phyloP scores from a whole-genome alignment of 2,113 vertebrate species.

The Merops nubicus region DNA sequence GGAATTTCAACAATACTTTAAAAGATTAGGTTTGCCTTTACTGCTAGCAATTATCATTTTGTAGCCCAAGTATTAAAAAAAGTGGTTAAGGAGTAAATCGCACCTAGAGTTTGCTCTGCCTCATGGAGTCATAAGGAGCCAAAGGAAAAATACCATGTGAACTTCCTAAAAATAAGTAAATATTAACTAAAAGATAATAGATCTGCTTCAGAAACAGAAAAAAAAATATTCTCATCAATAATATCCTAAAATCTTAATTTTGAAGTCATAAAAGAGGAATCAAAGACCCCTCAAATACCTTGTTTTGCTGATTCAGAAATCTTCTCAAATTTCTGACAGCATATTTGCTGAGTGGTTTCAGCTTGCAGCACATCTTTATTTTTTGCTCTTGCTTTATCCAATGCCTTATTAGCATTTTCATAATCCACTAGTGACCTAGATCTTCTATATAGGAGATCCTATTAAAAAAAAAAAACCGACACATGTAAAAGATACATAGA shows the following conservation, averaged over 20 bases:
- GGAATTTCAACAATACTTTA: not conserved
- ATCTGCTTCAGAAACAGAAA: not conserved
- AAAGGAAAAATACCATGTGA: not conserved
- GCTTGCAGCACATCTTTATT: slow-evolving; percentile 98
- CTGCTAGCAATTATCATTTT: not conserved
- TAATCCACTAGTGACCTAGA: slow-evolving; percentile 96
- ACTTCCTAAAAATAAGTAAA: not conserved
- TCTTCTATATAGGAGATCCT: slow-evolving; percentile 96
- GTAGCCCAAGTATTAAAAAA: not conserved
- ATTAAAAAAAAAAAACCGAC: not conserved
- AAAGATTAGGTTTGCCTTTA: not conserved
- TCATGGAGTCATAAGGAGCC: not conserved
- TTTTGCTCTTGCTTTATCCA: slow-evolving; percentile 97
- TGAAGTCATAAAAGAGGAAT: not conserved
- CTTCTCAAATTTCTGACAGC: slow-evolving; percentile 99
- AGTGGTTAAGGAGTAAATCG: not conserved
- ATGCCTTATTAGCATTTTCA: slow-evolving; percentile 97
- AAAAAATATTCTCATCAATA: not conserved
- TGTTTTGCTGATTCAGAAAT: slow-evolving; percentile 98
- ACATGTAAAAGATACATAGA: not conserved
- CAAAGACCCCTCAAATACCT: slow-evolving; percentile 78
- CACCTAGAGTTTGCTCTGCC: not conserved
- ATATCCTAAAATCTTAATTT: not conserved
- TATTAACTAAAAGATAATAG: not conserved
- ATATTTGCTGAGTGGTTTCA: slow-evolving; percentile 94